phyloP scores from a whole-genome alignment of 2,797 vertebrate genomes.

The Myotis myotis region DNA sequence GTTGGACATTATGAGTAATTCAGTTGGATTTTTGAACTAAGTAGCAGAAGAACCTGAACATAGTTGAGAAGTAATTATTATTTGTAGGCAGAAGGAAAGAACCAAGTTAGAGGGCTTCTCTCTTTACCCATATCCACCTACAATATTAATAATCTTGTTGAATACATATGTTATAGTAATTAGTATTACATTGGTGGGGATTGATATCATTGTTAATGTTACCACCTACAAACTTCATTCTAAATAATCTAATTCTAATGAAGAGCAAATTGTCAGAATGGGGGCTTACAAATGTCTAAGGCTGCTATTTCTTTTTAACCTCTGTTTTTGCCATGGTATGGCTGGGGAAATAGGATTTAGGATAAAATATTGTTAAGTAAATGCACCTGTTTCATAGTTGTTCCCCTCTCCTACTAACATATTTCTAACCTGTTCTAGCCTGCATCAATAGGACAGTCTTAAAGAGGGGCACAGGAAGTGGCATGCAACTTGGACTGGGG shows the following conservation, averaged over 20 bases:
- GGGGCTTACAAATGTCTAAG: background rate
- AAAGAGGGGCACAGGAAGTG: background rate
- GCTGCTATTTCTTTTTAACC: background rate
- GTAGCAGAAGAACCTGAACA: background rate
- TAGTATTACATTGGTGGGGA: background rate
- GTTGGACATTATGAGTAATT: constrained; percentile 17
- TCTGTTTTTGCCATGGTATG: constrained; percentile 4
- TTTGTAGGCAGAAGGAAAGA: constrained; percentile 44
- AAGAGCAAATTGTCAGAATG: background rate
- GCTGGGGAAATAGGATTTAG: constrained; percentile 5
- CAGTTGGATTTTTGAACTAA: constrained; percentile 23
- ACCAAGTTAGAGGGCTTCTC: background rate
- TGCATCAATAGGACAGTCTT: constrained; percentile 9
- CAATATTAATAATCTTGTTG: constrained; percentile 39
- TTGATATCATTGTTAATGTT: constrained; percentile 21
- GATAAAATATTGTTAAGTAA: constrained; percentile 44
- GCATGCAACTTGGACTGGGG: background rate
- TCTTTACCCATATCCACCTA: background rate
- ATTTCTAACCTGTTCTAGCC: constrained; percentile 31
- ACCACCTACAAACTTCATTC: background rate
- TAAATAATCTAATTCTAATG: background rate
- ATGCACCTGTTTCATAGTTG: constrained; percentile 2
- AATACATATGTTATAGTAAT: background rate
- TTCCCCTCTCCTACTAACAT: background rate
- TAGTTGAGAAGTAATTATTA: constrained; percentile 6